These are phyloP conservation scores for Chrysolina oricalcia DNA, from an alignment of 2,888 invertebrate species.

Conservation along the genomic window DNA sequence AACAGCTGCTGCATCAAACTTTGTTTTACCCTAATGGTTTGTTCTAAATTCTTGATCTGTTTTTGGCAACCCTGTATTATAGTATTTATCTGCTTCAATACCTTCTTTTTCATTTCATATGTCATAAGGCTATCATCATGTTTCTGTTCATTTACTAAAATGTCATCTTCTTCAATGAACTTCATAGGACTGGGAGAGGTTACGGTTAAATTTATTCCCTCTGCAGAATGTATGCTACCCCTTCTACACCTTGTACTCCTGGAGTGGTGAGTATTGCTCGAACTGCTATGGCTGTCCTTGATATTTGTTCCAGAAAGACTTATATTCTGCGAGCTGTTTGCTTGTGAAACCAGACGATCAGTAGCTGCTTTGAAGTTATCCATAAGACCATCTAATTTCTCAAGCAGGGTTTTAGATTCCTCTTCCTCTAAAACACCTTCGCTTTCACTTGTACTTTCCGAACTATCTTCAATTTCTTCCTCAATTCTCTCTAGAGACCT, in stretches of 20 bases:
- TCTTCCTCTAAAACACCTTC: conserved; percentile 73
- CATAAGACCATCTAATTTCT: conserved; percentile 83
- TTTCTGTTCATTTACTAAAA: conserved; percentile 53
- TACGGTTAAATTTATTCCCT: conserved; percentile 61
- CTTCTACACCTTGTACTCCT: conserved; percentile 68
- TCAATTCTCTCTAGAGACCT: conserved; percentile 75
- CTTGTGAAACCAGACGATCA: conserved; percentile 77
- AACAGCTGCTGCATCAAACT: conserved; percentile 82
- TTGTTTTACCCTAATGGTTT: conserved; percentile 81
- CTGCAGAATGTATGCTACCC: conserved; percentile 69
- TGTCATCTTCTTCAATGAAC: conserved; percentile 56
- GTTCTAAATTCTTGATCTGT: conserved; percentile 81
- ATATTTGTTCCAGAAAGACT: conserved; percentile 49
- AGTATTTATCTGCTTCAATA: conserved; percentile 65
- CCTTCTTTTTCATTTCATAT: conserved; percentile 64
- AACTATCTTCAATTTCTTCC: conserved; percentile 70
- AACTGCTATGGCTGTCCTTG: conserved; percentile 65
- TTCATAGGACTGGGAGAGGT: conserved; percentile 57
- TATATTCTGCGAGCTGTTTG: conserved; percentile 54
- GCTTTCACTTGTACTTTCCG: conserved; percentile 63
- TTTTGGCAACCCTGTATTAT: conserved; percentile 65
- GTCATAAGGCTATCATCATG: conserved; percentile 54
- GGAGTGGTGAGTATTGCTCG: conserved; percentile 64
- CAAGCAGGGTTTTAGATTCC: conserved; percentile 79
- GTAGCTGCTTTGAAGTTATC: conserved; percentile 82